These are phyloP conservation scores for Calameuta filiformis DNA, from an alignment of 2,888 invertebrate species.

Conservation along the genomic window DNA sequence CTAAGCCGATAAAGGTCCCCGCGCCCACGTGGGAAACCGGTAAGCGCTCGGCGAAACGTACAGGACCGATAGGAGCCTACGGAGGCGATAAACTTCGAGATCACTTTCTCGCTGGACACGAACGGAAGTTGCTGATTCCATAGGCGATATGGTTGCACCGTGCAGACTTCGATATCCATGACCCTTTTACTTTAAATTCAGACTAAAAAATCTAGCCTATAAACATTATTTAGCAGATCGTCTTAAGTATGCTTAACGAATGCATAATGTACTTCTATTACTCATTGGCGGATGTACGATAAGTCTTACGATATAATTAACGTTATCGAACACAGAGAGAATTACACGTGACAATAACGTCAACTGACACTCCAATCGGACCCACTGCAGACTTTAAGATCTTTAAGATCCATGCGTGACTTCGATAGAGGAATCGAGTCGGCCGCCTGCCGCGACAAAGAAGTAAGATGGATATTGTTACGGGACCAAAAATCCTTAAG, in stretches of 20 bases:
- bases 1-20: constrained; percentile 6
- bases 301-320: background rate
- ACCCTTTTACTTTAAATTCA: background rate
- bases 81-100: background rate
- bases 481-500: background rate
- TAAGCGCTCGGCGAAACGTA: background rate
- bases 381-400: background rate
- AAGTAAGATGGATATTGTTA: background rate
- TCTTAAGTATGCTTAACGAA: too few relatives aligned
- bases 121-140: background rate
- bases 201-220: background rate
- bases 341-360: background rate
- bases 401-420: background rate
- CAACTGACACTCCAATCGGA: background rate
- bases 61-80: background rate
- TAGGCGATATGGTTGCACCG: background rate
- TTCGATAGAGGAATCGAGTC: background rate
- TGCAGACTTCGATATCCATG: background rate
- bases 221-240: background rate
- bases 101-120: background rate
- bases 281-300: too few relatives aligned
- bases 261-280: too few relatives aligned
- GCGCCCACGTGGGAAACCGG: constrained; percentile 2
- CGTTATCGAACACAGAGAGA: background rate
- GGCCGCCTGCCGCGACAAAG: background rate